Evolutionary conservation across 2,797 vertebrate genomes (phyloP), one percentile per base, ranked within the genome.

Genomic region (Triplophysa bombifrons): DNA sequence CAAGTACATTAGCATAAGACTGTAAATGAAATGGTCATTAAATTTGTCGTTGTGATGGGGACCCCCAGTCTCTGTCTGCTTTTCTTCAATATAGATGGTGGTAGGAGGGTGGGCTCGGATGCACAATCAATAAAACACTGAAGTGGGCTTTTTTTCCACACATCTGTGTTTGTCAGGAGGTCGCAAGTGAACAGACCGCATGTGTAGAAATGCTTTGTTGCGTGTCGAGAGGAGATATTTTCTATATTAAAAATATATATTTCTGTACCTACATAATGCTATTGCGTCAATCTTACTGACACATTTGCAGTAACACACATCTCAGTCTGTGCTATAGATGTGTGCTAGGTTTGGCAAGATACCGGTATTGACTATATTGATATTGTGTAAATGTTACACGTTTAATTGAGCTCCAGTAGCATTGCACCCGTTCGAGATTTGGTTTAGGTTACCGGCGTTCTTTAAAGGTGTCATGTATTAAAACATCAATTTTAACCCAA

Each of bases 1-100:
- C 82, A 76, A 85, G 82, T 81, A 72, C 69, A 81, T 83, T 81
- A 81, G 76, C 82, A 83, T 81, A 82, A 82, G 80, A 82, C 78
- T 82, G 83, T 82, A 84, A 84, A 82, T 84, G 80, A 84, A 84
- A 84, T 67, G 82, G 83, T 84, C 81, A 84, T 84, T 80, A 72
- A 81, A 84, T 72, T 72, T 20, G 34, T 51, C 46, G 58, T 73
- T 84, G 78, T 82, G 78, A 84, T 58, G 72, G 56, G 78, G 65
- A 20, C 79, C 79, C 80, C 77, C 53, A 27, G 19, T n/a, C 74
- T 67, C 55, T 48, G 78, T 81, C 81, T 74, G 78, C 84, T 78
- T 83, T 85, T 81, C 72, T 81, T 80, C 78, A 81, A 83, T 83
- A 78, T 85, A 85, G 46, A 76, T 41, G 53, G 22, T 56, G 74